Conservation (phyloP, 2,797 vertebrate species). For the Champsocephalus gunnari region DNA sequence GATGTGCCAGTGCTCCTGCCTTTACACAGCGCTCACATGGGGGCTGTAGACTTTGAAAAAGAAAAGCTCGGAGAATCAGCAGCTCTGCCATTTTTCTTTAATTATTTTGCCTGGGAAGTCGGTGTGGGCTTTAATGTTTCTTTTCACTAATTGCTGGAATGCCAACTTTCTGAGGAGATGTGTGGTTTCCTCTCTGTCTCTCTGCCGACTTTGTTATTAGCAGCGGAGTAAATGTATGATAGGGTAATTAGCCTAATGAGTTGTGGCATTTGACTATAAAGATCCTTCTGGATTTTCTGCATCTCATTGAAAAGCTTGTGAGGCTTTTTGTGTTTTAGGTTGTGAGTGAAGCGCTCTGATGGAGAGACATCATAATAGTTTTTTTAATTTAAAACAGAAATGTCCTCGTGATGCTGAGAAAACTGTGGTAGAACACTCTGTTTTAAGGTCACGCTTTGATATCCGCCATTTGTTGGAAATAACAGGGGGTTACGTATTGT, state of each 20-base stretch:
- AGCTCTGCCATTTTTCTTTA: conserved; percentile 73
- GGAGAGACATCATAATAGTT: conserved; percentile 42
- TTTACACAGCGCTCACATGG: conserved; percentile 33
- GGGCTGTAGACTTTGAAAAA: conserved; percentile 64
- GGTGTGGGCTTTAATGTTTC: conserved; percentile 77
- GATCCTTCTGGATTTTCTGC: conserved; percentile 75
- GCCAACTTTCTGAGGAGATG: conserved; percentile 77
- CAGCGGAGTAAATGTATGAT: conserved; percentile 82
- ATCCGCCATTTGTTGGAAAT: conserved; percentile 26
- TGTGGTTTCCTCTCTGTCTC: conserved; percentile 70
- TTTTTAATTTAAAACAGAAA: conserved; percentile 36
- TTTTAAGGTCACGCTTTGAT: conserved; percentile 51
- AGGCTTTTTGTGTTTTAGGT: conserved; percentile 67
- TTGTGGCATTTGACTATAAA: conserved; percentile 82
- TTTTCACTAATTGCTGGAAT: conserved; percentile 82
- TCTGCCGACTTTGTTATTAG: conserved; percentile 76
- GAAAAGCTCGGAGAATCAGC: conserved; percentile 57
- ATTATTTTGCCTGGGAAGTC: conserved; percentile 72
- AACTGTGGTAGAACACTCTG: conserved; percentile 30
- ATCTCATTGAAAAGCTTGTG: conserved; percentile 75
- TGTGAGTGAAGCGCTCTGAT: conserved; percentile 45
- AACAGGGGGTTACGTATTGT: background rate
- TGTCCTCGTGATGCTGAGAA: conserved; percentile 48
- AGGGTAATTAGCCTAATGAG: conserved; percentile 86
- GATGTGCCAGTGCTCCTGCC: conserved; percentile 37